Evolutionary conservation across 2,888 invertebrate species (phyloP).

Genomic region (Pachydiplax longipennis): DNA sequence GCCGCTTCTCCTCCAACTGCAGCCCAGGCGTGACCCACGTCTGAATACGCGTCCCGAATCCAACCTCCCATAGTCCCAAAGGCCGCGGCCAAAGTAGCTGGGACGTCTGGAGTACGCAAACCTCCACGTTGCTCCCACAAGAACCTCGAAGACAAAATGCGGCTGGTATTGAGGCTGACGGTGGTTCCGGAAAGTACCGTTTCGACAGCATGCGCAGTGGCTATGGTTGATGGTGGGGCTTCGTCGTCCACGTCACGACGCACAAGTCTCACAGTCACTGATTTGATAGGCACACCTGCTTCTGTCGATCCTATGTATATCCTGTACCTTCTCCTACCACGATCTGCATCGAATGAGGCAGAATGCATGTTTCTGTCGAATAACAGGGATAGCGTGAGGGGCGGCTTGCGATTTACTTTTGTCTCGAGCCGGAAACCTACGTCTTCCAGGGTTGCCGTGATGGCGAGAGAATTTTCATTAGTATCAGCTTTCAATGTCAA

Average conservation of each 20-base stretch:
- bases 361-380: slow-evolving; percentile 45
- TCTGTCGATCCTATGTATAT: slow-evolving; percentile 23
- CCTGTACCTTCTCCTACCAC: background rate
- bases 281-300: slow-evolving; percentile 47
- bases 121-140: slow-evolving; percentile 54
- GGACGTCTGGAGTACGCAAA: slow-evolving; percentile 50
- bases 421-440: slow-evolving; percentile 47
- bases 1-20: slow-evolving; percentile 47
- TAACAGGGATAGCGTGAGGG: slow-evolving; percentile 49
- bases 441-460: slow-evolving; percentile 41
- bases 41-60: slow-evolving; percentile 46
- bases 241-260: slow-evolving; percentile 54
- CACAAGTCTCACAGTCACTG: slow-evolving; percentile 53
- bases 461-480: slow-evolving; percentile 46
- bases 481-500: slow-evolving; percentile 46
- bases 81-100: background rate
- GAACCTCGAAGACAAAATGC: slow-evolving; percentile 53
- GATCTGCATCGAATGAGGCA: slow-evolving; percentile 6
- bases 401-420: slow-evolving; percentile 51
- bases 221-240: slow-evolving; percentile 52
- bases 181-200: slow-evolving; percentile 49
- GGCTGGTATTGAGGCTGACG: slow-evolving; percentile 54
- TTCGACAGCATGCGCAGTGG: slow-evolving; percentile 53
- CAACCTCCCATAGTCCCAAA: slow-evolving; percentile 4
- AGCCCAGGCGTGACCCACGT: slow-evolving; percentile 47